A percentile compares a stretch with the other conserved stretches of the same genome.
Conservation (phyloP, 2,113 vertebrate genomes). For the Zosterops japonicus region DNA sequence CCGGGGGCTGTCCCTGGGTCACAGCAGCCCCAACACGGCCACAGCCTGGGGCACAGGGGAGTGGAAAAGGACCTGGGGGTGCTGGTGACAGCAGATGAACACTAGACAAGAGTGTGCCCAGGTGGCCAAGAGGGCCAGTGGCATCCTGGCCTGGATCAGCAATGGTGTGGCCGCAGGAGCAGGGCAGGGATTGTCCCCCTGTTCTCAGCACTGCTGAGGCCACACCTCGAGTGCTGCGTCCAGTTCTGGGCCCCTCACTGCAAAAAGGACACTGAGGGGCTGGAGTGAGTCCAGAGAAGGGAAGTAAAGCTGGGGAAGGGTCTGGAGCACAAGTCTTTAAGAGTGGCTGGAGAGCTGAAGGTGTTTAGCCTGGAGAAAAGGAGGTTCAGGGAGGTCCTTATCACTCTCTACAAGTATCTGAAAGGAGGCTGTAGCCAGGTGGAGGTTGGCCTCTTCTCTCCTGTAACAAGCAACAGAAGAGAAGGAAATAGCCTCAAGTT, state of each 20-base stretch:
- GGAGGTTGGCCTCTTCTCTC: background rate
- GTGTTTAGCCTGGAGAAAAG: background rate
- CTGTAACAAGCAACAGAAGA: background rate
- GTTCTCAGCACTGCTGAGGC: background rate
- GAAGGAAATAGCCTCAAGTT: background rate
- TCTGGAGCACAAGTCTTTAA: background rate
- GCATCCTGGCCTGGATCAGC: background rate
- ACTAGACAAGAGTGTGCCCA: background rate
- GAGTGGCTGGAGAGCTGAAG: fast-evolving
- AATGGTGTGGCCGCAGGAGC: background rate
- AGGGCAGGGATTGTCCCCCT: fast-evolving
- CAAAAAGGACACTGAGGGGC: background rate
- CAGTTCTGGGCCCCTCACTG: background rate
- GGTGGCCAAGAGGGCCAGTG: background rate
- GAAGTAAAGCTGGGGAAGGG: background rate
- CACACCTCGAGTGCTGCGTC: fast-evolving
- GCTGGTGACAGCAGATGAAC: background rate
- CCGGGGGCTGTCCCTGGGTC: background rate
- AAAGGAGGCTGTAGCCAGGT: no score
- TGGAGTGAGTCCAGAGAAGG: background rate
- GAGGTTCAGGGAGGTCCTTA: background rate
- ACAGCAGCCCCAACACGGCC: background rate
- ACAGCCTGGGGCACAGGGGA: background rate
- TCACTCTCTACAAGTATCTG: background rate
- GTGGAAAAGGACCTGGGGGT: no score